Conservation (phyloP, 2,113 vertebrate species). For the Microcebus lehilahytsara region DNA sequence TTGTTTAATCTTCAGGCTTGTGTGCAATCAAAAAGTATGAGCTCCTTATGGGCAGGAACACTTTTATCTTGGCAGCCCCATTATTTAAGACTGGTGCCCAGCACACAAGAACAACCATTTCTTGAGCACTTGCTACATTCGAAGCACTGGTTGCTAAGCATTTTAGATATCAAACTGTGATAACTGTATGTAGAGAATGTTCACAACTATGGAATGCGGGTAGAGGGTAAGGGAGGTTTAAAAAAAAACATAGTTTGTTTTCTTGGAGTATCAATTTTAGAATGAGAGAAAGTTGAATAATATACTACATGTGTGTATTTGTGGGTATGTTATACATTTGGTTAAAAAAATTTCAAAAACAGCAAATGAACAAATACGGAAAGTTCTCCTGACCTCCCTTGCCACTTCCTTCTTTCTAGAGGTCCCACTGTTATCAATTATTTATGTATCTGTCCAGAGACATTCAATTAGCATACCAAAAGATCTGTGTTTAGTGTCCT, state of each 20-base stretch:
- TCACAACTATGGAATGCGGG: background rate
- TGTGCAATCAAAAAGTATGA: background rate
- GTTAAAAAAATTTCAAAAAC: conserved; percentile 22
- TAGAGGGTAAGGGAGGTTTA: background rate
- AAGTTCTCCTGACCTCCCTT: background rate
- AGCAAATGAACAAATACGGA: conserved; percentile 6
- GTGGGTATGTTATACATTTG: background rate
- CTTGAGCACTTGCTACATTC: background rate
- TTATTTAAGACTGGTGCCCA: background rate
- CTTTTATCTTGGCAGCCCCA: background rate
- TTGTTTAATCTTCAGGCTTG: background rate
- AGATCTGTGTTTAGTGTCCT: background rate
- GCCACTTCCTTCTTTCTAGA: background rate
- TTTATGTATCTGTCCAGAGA: background rate
- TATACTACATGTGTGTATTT: background rate
- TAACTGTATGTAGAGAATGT: background rate
- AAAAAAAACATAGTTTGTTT: background rate
- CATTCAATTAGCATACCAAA: conserved; percentile 4
- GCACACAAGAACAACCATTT: background rate
- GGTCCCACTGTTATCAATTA: background rate
- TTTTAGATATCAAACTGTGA: conserved; percentile 1
- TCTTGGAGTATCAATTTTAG: background rate
- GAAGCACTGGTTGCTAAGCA: background rate
- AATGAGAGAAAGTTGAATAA: background rate
- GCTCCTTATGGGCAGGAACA: background rate